Conservation (phyloP, 1,140 invertebrate genomes). For the Sycophila sp. region DNA sequence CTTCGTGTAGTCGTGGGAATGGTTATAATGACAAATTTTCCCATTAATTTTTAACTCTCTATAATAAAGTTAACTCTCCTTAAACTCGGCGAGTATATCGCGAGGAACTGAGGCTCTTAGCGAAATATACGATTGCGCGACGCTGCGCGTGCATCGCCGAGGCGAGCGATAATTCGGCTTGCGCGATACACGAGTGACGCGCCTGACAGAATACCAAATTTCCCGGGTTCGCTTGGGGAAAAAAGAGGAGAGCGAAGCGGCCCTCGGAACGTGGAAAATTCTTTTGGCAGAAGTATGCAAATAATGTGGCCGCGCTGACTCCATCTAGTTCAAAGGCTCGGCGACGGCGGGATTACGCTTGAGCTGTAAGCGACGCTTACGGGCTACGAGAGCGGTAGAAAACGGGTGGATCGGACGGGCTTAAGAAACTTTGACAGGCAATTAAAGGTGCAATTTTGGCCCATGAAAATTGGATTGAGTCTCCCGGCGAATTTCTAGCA, state of each 20-base stretch:
- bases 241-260: background rate
- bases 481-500: background rate
- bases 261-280: background rate
- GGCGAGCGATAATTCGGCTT: background rate
- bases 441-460: background rate
- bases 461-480: background rate
- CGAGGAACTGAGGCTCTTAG: too few species aligned
- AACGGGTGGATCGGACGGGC: background rate
- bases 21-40: too few species aligned
- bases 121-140: too few species aligned
- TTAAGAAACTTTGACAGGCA: background rate
- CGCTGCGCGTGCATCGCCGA: too few species aligned
- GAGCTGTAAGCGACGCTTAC: background rate
- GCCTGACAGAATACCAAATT: background rate
- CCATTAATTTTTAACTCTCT: too few species aligned
- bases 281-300: too few species aligned
- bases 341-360: background rate
- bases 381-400: background rate
- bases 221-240: background rate
- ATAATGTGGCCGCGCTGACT: background rate
- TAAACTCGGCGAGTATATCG: too few species aligned
- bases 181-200: background rate
- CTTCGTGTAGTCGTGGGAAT: too few species aligned
- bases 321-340: background rate
- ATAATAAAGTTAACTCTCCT: too few species aligned